Evolutionary conservation across 2,888 invertebrate species (phyloP).

Genomic region (Bombylius major): DNA sequence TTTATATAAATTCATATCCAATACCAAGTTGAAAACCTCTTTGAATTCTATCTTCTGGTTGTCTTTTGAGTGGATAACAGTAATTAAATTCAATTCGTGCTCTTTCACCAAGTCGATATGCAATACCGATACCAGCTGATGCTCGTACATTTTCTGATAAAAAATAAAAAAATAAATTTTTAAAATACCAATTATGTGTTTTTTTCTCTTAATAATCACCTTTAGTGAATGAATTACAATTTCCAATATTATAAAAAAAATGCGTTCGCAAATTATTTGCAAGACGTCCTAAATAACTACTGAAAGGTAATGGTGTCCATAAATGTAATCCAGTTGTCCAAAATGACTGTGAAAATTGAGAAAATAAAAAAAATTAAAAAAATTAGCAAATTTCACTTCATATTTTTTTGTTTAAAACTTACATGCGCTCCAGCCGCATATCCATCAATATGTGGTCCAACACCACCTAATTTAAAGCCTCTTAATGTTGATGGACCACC

Average conservation of each 20-base stretch:
- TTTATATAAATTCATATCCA: constrained; percentile 65
- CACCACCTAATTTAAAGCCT: constrained; percentile 79
- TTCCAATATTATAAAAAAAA: constrained; percentile 80
- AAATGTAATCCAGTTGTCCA: constrained; percentile 81
- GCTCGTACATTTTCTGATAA: constrained; percentile 48
- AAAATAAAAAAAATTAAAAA: neutral
- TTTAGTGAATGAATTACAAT: constrained; percentile 44
- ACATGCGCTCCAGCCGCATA: constrained; percentile 56
- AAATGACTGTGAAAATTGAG: constrained; percentile 44
- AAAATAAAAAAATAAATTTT: constrained; percentile 24
- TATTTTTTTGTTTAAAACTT: neutral
- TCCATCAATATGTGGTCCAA: constrained; percentile 71
- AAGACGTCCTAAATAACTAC: constrained; percentile 61
- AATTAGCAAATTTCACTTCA: no score
- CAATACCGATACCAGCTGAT: constrained; percentile 73
- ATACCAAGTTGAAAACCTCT: constrained; percentile 75
- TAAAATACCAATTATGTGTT: neutral
- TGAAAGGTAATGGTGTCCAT: constrained; percentile 83
- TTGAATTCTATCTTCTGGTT: constrained; percentile 49
- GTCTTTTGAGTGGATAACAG: constrained; percentile 61
- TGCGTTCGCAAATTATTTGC: constrained; percentile 80
- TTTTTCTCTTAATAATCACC: constrained; percentile 18
- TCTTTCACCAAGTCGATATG: constrained; percentile 65
- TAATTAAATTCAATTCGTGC: constrained; percentile 95
- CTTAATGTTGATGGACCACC: constrained; percentile 83